Conservation (phyloP, 2,797 vertebrate genomes). For the Thamnophis elegans region DNA sequence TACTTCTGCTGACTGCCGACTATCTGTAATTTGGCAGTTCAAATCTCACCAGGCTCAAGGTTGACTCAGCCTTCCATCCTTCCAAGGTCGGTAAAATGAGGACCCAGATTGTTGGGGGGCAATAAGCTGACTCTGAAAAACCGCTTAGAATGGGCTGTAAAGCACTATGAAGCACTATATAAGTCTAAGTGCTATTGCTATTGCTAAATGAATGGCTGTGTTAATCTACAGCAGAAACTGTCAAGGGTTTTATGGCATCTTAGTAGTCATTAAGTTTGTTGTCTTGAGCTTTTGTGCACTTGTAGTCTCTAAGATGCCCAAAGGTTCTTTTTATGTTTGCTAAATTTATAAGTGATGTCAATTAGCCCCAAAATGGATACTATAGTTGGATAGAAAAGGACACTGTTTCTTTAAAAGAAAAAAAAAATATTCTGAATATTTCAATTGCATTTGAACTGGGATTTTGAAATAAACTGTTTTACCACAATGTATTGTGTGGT, state of each 20-base stretch:
- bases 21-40: too few species aligned
- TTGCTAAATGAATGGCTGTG: neutral
- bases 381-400: constrained; percentile 55
- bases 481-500: neutral
- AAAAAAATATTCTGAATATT: constrained; percentile 44
- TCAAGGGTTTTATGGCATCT: neutral
- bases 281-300: neutral
- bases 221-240: neutral
- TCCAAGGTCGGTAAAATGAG: too few species aligned
- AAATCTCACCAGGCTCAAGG: too few species aligned
- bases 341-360: neutral
- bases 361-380: neutral
- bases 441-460: constrained; percentile 48
- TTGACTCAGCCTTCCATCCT: too few species aligned
- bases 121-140: too few species aligned
- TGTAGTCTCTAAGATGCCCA: neutral
- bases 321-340: neutral
- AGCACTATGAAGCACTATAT: too few species aligned
- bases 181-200: too few species aligned
- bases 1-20: too few species aligned
- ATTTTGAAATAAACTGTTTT: constrained; percentile 40
- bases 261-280: neutral
- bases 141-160: too few species aligned
- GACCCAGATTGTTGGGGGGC: too few species aligned
- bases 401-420: constrained; percentile 68